Conservation (phyloP, 2,888 invertebrate genomes). For the Phaonia tiefii region DNA sequence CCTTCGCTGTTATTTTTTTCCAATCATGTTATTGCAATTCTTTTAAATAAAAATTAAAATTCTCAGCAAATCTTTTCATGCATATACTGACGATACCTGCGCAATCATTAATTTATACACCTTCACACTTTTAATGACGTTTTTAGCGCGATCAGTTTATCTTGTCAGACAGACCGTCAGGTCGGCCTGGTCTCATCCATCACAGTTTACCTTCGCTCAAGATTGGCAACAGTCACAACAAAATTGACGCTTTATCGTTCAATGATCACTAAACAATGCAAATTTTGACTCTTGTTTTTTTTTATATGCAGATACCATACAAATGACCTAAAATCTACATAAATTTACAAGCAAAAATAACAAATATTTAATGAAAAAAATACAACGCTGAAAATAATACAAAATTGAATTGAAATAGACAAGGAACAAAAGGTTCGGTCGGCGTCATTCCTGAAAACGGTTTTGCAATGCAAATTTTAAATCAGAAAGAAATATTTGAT, state of each 20-base stretch:
- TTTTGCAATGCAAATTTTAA: no score
- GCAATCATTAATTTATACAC: conserved; percentile 2
- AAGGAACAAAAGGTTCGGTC: no score
- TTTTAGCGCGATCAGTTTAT: conserved; percentile 11
- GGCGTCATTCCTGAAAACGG: no score
- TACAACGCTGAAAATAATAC: no score
- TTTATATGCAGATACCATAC: conserved; percentile 19
- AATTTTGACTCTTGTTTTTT: conserved; percentile 3
- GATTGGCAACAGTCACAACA: neutral
- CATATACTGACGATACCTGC: neutral
- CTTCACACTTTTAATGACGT: conserved; percentile 34
- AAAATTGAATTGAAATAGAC: no score
- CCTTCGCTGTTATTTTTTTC: no score
- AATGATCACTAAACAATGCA: conserved; percentile 17
- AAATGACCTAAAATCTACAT: neutral
- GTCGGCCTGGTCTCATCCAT: no score
- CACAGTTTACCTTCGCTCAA: neutral
- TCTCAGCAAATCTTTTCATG: neutral
- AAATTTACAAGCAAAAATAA: neutral
- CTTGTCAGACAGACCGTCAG: neutral
- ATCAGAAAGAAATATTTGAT: no score
- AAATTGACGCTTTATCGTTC: neutral
- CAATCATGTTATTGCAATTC: neutral
- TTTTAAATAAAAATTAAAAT: neutral
- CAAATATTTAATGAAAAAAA: neutral